A percentile compares a stretch with the other conserved stretches of the same genome.
These are phyloP conservation scores for Lysandra bellargus DNA, from an alignment of 2,888 invertebrate genomes.

Conservation along the genomic window DNA sequence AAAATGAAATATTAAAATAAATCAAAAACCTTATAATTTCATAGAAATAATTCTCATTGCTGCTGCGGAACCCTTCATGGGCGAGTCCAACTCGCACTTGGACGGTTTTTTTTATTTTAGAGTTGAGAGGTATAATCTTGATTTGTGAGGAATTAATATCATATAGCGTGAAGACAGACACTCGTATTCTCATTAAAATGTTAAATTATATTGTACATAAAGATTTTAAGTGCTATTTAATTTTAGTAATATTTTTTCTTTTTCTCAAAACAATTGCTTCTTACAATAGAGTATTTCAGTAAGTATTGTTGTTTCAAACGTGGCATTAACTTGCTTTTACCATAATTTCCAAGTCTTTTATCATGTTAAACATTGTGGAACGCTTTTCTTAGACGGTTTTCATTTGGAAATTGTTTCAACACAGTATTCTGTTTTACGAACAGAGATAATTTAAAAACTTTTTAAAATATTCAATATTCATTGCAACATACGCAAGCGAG, in stretches of 20 bases:
- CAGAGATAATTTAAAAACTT: neutral
- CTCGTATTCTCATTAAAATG: too few species aligned
- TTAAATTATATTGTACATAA: too few species aligned
- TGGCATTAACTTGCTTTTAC: neutral
- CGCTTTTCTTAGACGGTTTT: conserved; percentile 6
- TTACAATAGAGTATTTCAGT: neutral
- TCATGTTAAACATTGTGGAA: neutral
- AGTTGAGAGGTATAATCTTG: neutral
- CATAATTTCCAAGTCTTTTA: neutral
- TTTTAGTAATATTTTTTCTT: neutral
- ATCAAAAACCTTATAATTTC: too few species aligned
- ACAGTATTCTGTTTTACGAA: neutral
- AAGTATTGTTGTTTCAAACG: neutral
- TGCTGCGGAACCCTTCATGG: too few species aligned
- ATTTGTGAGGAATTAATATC: neutral
- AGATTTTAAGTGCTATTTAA: neutral
- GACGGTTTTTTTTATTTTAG: neutral
- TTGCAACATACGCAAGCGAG: neutral
- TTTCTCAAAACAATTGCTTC: neutral
- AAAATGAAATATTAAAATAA: too few species aligned
- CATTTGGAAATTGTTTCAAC: conserved; percentile 4
- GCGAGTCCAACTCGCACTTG: too few species aligned
- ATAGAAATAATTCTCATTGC: too few species aligned
- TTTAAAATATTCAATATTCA: conserved; percentile 6
- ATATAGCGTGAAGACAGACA: too few species aligned